These are phyloP conservation scores for Alectura lathami DNA, from an alignment of 2,113 vertebrate species.

Conservation along the genomic window DNA sequence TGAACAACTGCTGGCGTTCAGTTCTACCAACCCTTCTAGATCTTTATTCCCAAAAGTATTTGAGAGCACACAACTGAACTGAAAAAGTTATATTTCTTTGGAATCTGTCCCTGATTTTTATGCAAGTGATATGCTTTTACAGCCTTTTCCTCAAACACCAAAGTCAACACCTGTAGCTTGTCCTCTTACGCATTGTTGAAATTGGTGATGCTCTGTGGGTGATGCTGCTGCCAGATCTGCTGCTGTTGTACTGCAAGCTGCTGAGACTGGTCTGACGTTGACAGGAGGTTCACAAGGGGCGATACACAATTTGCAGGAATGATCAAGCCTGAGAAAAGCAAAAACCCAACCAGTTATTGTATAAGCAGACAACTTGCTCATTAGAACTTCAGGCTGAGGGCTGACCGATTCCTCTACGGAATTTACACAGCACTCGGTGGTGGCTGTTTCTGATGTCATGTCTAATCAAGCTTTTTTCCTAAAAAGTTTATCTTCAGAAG, in stretches of 20 bases:
- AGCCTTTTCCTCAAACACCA: slow-evolving; percentile 69
- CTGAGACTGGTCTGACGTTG: slow-evolving; percentile 95
- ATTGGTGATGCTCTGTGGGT: slow-evolving; percentile 95
- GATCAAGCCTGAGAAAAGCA: slow-evolving; percentile 86
- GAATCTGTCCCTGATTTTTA: slow-evolving; percentile 88
- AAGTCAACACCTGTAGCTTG: slow-evolving; percentile 58
- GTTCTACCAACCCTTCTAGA: slow-evolving; percentile 73
- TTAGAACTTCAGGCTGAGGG: not conserved
- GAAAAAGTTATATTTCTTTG: slow-evolving; percentile 84
- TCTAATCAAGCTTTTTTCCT: not conserved
- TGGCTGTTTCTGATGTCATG: rapidly evolving
- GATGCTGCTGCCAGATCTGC: slow-evolving; percentile 97
- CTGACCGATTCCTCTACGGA: not conserved
- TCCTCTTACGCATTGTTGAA: slow-evolving; percentile 77
- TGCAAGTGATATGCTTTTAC: slow-evolving; percentile 76
- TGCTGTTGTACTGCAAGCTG: slow-evolving; percentile 96
- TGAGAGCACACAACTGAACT: slow-evolving; percentile 79
- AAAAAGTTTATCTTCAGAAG: not conserved
- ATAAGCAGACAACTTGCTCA: rapidly evolving
- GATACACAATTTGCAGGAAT: slow-evolving; percentile 96
- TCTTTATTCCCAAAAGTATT: slow-evolving; percentile 69
- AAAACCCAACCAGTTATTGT: not conserved
- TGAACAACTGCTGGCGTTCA: slow-evolving; percentile 73
- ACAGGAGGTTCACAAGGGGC: slow-evolving; percentile 92
- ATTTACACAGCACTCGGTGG: not conserved